phyloP scores from a whole-genome alignment of 2,113 vertebrate species.

The Mixornis gularis region DNA sequence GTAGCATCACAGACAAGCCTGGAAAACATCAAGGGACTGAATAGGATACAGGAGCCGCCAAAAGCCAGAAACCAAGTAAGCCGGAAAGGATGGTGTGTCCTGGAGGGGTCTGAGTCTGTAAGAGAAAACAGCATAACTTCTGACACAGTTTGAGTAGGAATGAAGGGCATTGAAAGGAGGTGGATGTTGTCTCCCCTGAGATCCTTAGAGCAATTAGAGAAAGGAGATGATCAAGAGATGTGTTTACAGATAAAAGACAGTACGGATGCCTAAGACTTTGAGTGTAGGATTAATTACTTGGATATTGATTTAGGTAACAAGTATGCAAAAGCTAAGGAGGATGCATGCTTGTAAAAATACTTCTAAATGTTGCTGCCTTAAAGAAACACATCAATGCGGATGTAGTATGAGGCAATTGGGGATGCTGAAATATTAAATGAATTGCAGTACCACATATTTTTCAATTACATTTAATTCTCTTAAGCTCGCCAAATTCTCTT shows the following conservation, averaged over 20 bases:
- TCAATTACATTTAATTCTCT: background rate
- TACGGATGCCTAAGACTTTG: background rate
- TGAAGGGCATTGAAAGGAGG: background rate
- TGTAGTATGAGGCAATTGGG: background rate
- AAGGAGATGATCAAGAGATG: constrained; percentile 15
- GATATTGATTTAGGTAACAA: constrained; percentile 58
- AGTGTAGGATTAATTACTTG: constrained; percentile 59
- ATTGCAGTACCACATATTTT: background rate
- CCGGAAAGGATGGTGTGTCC: background rate
- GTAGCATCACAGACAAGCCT: background rate
- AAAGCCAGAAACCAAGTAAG: background rate
- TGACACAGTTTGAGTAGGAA: background rate
- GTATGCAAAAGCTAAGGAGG: constrained; percentile 8
- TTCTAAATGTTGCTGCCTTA: background rate
- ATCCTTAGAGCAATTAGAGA: constrained; percentile 44
- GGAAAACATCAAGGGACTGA: background rate
- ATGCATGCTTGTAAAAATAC: background rate
- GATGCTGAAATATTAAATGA: background rate
- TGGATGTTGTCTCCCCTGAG: background rate
- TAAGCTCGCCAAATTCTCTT: background rate
- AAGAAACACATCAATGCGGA: background rate
- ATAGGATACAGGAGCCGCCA: background rate
- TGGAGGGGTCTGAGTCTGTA: background rate
- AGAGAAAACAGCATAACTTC: background rate
- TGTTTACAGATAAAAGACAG: constrained; percentile 47